Evolutionary conservation across 2,888 invertebrate genomes (phyloP).

Genomic region (Schizotus pectinicornis): DNA sequence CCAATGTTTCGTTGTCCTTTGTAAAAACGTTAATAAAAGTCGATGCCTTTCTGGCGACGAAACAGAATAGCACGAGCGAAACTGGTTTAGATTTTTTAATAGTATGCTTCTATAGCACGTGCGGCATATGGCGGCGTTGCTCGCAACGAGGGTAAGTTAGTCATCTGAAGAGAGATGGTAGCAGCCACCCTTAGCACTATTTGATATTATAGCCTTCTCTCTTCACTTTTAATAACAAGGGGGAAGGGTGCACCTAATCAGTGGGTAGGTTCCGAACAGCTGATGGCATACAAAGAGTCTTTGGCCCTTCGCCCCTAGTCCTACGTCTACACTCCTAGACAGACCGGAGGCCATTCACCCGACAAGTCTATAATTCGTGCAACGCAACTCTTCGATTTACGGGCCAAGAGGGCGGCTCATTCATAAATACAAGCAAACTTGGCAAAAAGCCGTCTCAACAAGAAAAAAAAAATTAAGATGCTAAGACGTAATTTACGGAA

Average conservation of each 20-base stretch:
- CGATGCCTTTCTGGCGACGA: not conserved
- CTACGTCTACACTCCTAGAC: conserved; percentile 37
- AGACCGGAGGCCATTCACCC: conserved; percentile 42
- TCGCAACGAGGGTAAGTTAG: conserved; percentile 29
- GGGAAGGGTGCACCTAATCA: conserved; percentile 39
- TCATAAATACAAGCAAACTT: no score
- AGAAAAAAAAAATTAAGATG: no score
- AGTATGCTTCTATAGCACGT: conserved; percentile 32
- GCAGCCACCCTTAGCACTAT: conserved; percentile 24
- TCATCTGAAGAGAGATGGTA: conserved; percentile 26
- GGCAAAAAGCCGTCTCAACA: no score
- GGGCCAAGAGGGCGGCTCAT: no score
- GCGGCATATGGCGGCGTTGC: conserved; percentile 33
- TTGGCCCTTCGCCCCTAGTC: conserved; percentile 25
- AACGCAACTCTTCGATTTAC: not conserved
- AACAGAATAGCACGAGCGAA: conserved; percentile 14
- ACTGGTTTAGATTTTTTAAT: conserved; percentile 33
- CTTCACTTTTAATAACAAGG: conserved; percentile 30
- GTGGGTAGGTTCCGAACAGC: conserved; percentile 39
- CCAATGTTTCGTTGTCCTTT: no score
- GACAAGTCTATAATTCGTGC: conserved; percentile 17
- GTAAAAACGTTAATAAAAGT: not conserved
- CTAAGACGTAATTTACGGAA: no score
- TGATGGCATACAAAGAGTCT: conserved; percentile 42
- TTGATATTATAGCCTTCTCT: conserved; percentile 21